These are phyloP conservation scores for Ophion ellenae DNA, from an alignment of 2,888 invertebrate species.

Conservation along the genomic window DNA sequence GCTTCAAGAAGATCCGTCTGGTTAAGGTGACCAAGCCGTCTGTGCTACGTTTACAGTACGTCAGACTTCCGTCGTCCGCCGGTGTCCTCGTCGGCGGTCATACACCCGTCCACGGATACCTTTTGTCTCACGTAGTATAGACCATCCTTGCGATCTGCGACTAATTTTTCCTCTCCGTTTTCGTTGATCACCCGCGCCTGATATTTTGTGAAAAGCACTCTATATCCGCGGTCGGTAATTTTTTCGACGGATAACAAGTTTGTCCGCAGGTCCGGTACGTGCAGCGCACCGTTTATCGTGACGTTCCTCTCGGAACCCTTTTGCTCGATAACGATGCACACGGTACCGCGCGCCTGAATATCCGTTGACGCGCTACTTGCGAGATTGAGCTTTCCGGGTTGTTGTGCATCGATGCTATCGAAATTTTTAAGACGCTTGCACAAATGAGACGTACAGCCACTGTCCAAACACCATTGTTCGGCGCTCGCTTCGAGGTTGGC, in stretches of 20 bases:
- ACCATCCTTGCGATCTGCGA: conserved; percentile 53
- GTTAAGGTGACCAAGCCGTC: conserved; percentile 42
- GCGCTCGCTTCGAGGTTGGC: conserved; percentile 3
- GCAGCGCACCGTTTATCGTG: conserved; percentile 47
- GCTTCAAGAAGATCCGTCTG: conserved; percentile 23
- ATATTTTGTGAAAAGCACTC: conserved; percentile 52
- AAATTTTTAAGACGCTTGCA: conserved; percentile 49
- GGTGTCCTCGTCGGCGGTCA: conserved; percentile 3
- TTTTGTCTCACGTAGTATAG: conserved; percentile 56
- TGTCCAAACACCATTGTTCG: conserved; percentile 60
- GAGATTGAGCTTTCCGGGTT: conserved; percentile 56
- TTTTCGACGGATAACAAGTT: conserved; percentile 59
- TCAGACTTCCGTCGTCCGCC: conserved; percentile 9
- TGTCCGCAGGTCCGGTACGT: conserved; percentile 51
- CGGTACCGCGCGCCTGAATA: conserved; percentile 41
- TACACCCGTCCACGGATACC: not conserved
- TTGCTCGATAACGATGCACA: conserved; percentile 19
- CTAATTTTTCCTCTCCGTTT: conserved; percentile 40
- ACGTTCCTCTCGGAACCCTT: conserved; percentile 26
- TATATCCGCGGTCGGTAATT: conserved; percentile 45
- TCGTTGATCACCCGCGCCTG: conserved; percentile 43
- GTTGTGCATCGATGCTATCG: conserved; percentile 28
- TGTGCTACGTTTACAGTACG: conserved; percentile 46
- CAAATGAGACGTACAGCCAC: conserved; percentile 62
- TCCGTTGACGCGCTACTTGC: conserved; percentile 56